Conservation (phyloP, 2,888 invertebrate genomes). For the Cantharis rufa region DNA sequence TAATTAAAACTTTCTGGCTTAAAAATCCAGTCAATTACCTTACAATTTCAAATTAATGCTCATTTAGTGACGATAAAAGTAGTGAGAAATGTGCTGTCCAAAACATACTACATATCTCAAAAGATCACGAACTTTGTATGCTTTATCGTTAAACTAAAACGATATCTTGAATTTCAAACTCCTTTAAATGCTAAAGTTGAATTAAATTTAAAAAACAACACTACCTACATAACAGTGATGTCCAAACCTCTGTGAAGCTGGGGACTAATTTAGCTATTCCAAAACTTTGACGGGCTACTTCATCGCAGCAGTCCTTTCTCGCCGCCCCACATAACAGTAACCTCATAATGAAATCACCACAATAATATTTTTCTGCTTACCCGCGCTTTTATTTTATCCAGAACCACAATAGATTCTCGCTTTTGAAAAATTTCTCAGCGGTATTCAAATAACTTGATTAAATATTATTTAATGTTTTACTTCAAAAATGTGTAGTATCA, state of each 20-base stretch:
- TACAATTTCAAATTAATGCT: neutral
- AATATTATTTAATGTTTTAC: no score
- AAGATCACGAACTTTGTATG: slow-evolving; percentile 19
- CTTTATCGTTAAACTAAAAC: slow-evolving; percentile 5
- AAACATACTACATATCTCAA: neutral
- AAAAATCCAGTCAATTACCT: neutral
- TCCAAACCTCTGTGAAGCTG: no score
- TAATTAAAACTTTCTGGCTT: neutral
- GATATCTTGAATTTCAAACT: neutral
- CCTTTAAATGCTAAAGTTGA: neutral
- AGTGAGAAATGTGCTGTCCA: neutral
- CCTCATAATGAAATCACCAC: neutral
- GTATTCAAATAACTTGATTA: no score
- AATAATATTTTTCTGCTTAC: neutral
- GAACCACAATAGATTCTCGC: neutral
- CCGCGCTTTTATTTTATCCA: neutral
- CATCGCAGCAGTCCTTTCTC: no score
- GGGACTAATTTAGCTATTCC: no score
- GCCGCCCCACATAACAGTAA: no score
- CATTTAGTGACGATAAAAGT: neutral
- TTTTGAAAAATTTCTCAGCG: no score
- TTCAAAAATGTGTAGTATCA: neutral
- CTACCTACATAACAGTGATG: no score
- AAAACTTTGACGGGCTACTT: no score
- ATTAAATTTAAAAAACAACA: neutral